phyloP scores from a whole-genome alignment of 2,888 invertebrate genomes.

The Himalopsyche tibetana region DNA sequence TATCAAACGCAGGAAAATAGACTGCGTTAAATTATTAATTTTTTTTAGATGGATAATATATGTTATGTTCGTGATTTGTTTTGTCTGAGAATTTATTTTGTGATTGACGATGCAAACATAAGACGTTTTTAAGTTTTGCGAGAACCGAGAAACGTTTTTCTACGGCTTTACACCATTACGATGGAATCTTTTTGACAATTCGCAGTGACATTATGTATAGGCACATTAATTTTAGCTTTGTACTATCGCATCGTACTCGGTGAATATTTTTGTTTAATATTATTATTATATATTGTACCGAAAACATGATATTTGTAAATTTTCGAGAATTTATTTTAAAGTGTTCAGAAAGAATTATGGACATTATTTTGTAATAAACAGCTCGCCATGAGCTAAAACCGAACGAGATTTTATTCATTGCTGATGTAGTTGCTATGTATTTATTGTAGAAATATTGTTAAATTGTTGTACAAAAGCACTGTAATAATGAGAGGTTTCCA shows the following conservation, averaged over 20 bases:
- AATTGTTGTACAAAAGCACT: constrained; percentile 44
- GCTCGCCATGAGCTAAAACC: constrained; percentile 32
- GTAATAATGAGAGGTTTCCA: too few species aligned
- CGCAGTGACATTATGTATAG: constrained; percentile 39
- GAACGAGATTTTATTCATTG: not conserved
- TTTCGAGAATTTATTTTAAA: constrained; percentile 63
- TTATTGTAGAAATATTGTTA: too few species aligned
- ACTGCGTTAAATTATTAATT: not conserved
- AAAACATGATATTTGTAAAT: constrained; percentile 59
- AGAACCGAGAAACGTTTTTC: not conserved
- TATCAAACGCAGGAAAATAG: not conserved
- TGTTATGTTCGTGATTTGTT: constrained; percentile 22
- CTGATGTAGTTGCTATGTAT: not conserved
- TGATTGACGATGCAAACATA: not conserved
- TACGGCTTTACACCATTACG: constrained; percentile 35
- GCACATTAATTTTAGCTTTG: constrained; percentile 45
- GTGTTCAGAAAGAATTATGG: constrained; percentile 61
- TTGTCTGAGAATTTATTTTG: constrained; percentile 13
- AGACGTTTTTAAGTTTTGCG: not conserved
- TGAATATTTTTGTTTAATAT: constrained; percentile 54
- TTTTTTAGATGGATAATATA: not conserved
- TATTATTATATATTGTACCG: constrained; percentile 49
- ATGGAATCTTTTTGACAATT: constrained; percentile 22
- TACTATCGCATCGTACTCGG: constrained; percentile 48
- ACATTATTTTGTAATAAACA: constrained; percentile 65